Evolutionary conservation across 2,888 invertebrate genomes (phyloP), one percentile per base, ranked within the genome.

Genomic region (Troides aeacus): DNA sequence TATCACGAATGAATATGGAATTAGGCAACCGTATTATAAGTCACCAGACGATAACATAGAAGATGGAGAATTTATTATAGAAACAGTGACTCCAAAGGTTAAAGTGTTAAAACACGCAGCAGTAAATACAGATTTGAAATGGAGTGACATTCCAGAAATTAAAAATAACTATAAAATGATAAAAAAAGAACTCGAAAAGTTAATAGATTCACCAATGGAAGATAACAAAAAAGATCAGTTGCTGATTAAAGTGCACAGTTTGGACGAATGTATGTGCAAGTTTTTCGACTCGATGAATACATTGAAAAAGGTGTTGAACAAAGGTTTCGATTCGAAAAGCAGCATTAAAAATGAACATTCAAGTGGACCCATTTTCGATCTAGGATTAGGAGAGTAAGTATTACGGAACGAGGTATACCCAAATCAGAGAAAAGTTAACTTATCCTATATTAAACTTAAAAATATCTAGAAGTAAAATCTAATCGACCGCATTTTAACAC

Each of bases 241-340:
- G 21, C 42, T 89, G 60, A 69, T 72, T 0, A 92, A 91, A 73
- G 90, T 92, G 88, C 82, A 88, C 69, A 83, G 82, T 0, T 56
- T 92, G 1, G 89, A 87, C 36, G 86, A 90, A 10, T 90, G 81
- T 21, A 92, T 92, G 92, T 87, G 87, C 72, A 89, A 87, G 73
- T 90, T 90, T 69, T 87, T 86, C 0, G 84, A 88, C 61, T 90
- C 92, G 0, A 87, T 91, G 0, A 90, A 90, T 60, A 83, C 84
- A 0, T 68, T 92, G 69, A 92, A 89, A 73, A 87, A 83, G 71
- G 88, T 85, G 5, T 58, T 91, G 70, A 82, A 80, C 0, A 88
- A 88, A 56, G 87, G 87, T 72, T 81, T 83, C 58, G 85, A 85
- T 72, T 77, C 83, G 0, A 88, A 86, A 62, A 73, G 73, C 17